A percentile compares a stretch with the other conserved stretches of the same genome.
Evolutionary conservation across 2,113 vertebrate genomes (phyloP).

Genomic region (Cariama cristata): DNA sequence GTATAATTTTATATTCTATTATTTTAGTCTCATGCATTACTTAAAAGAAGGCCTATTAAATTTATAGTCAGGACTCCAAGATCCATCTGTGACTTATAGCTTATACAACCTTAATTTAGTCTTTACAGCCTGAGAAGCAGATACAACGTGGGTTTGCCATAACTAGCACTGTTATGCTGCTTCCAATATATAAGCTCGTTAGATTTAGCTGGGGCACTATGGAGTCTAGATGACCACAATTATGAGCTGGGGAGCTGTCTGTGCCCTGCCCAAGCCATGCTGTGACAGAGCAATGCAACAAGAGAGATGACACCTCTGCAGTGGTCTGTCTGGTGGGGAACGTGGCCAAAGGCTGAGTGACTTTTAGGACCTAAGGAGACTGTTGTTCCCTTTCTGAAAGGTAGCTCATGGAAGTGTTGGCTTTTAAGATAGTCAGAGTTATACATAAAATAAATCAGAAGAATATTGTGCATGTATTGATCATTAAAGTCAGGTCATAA

Average conservation of each 20-base stretch:
- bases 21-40: neutral
- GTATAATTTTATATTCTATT: neutral
- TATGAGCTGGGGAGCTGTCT: neutral
- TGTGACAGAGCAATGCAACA: neutral
- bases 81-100: neutral
- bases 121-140: neutral
- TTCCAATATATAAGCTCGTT: neutral
- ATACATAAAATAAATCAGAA: neutral
- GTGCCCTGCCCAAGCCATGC: neutral
- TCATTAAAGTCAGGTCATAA: neutral
- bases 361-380: neutral
- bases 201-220: neutral
- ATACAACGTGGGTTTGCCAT: neutral
- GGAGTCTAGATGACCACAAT: neutral
- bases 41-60: neutral
- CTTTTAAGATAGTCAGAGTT: neutral
- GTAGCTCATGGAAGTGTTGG: neutral
- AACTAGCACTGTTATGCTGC: neutral
- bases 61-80: neutral
- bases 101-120: neutral
- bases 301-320: neutral
- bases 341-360: neutral
- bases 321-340: neutral
- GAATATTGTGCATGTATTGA: neutral
- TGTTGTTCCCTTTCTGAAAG: neutral